A percentile compares a stretch with the other conserved stretches of the same genome.
phyloP scores from a whole-genome alignment of 2,797 vertebrate genomes.

The Lithobates pipiens region DNA sequence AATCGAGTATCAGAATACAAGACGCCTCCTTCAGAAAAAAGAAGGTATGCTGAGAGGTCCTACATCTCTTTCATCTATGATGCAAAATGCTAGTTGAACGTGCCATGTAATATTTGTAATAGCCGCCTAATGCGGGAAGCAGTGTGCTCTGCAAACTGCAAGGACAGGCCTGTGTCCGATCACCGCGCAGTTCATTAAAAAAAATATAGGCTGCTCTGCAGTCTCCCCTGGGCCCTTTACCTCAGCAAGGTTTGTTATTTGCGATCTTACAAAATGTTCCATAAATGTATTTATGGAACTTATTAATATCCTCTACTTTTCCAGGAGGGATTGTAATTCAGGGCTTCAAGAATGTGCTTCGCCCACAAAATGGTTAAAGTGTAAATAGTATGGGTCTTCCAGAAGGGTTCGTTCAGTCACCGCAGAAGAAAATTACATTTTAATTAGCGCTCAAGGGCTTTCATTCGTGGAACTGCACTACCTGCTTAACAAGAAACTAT shows the following conservation, averaged over 20 bases:
- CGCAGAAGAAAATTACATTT: conserved; percentile 8
- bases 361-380: conserved; percentile 28
- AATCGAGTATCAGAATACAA: not conserved
- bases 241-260: conserved; percentile 28
- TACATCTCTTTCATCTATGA: not conserved
- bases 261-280: conserved; percentile 49
- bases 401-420: conserved; percentile 13
- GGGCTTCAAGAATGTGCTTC: conserved; percentile 27
- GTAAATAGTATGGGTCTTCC: not conserved
- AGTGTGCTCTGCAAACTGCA: not conserved
- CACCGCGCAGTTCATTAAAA: conserved; percentile 42
- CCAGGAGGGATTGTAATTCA: conserved; percentile 39
- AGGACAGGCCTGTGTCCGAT: conserved; percentile 38
- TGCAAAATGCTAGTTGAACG: not conserved
- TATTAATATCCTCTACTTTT: conserved; percentile 50
- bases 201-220: conserved; percentile 30
- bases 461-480: not conserved
- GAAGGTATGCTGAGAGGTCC: not conserved
- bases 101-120: not conserved
- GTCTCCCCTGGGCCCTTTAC: conserved; percentile 23
- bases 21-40: conserved; percentile 4
- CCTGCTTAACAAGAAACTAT: not conserved
- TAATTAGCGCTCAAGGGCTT: conserved; percentile 9
- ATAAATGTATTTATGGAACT: conserved; percentile 49
- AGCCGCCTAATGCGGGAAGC: not conserved